Evolutionary conservation across 2,888 invertebrate species (phyloP).

Genomic region (Macrosoma leucophasiata): DNA sequence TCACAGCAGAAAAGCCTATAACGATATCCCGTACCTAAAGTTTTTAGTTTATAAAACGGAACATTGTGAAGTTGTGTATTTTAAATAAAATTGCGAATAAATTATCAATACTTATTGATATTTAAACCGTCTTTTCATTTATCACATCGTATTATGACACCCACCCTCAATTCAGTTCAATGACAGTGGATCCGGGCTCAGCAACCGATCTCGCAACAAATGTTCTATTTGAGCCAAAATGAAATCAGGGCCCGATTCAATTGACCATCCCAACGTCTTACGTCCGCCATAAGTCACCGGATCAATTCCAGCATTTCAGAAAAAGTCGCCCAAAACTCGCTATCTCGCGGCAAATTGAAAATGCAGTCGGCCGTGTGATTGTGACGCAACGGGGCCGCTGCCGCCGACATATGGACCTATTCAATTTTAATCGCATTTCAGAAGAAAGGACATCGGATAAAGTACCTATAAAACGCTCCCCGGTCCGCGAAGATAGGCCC

Average conservation of each 20-base stretch:
- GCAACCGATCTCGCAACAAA: conserved; percentile 10
- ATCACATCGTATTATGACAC: neutral
- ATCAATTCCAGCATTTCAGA: conserved; percentile 72
- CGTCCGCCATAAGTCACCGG: conserved; percentile 66
- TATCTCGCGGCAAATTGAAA: conserved; percentile 75
- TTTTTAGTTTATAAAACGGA: conserved; percentile 72
- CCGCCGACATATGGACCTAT: conserved; percentile 71
- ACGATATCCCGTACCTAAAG: conserved; percentile 69
- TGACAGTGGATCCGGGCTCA: conserved; percentile 6
- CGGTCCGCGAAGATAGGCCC: conserved; percentile 50
- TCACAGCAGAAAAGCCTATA: conserved; percentile 61
- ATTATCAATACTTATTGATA: conserved; percentile 73
- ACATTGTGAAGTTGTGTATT: conserved; percentile 75
- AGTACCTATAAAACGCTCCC: conserved; percentile 60
- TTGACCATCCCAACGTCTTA: conserved; percentile 63
- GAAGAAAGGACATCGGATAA: conserved; percentile 73
- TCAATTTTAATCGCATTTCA: conserved; percentile 75
- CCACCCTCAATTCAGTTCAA: neutral
- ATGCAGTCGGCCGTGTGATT: conserved; percentile 71
- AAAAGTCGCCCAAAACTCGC: conserved; percentile 70
- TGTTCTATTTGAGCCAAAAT: conserved; percentile 21
- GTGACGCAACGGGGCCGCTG: conserved; percentile 66
- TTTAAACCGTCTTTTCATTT: conserved; percentile 35
- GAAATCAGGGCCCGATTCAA: conserved; percentile 53
- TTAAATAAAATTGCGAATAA: conserved; percentile 76